Base-by-base conservation (phyloP, 53 echinoderm and acorn worm species). In the Stichopus horrens region DNA sequence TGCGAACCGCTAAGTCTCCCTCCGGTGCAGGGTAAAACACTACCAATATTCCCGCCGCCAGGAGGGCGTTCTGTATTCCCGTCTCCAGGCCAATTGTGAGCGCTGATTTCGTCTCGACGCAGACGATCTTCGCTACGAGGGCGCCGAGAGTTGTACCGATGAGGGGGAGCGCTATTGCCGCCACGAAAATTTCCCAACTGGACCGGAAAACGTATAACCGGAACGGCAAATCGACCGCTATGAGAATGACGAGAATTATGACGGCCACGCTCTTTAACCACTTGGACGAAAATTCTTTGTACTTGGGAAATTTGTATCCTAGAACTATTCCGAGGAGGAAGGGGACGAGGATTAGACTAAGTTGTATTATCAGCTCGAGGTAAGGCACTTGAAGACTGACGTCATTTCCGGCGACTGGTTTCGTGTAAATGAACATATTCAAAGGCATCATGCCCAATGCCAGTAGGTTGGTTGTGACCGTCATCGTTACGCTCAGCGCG, bases 11-110 rank as follows among this genome's bases (percentile, higher is more conserved):
- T 16, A 92, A 58, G 54, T 92, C 93, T 74, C 87, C 74, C 51
- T 92, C 93, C 18, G 93, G 93, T 21, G 86, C 82, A 4, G 93
- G 93, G 76, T 90, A 92, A 58, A 80, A 92, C 57, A 92, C 74
- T 54, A 78, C 58, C 53, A 90, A 83, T 63, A 92, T 83, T 23
- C 87, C 90, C 7, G 88, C 81, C 51, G 90, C 93, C 67, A 92
- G 76, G 7, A 92, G n/a, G 0, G 93, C 93, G 83, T 92, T 92
- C 58, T 92, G 93, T 4, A 88, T 81, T 76, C 93, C 93, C 8
- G 93, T 92, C 56, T 92, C 93, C 21, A 92, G 54, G 23, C 90
- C 92, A 76, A 92, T 83, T 18, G 92, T 92, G 54, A 78, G 7
- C 19, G 87, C 90, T 11, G 92, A 82, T 65, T 60, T 74, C 19